These are phyloP conservation scores for Pungitius pungitius DNA, from an alignment of 2,113 vertebrate species.

Conservation along the genomic window DNA sequence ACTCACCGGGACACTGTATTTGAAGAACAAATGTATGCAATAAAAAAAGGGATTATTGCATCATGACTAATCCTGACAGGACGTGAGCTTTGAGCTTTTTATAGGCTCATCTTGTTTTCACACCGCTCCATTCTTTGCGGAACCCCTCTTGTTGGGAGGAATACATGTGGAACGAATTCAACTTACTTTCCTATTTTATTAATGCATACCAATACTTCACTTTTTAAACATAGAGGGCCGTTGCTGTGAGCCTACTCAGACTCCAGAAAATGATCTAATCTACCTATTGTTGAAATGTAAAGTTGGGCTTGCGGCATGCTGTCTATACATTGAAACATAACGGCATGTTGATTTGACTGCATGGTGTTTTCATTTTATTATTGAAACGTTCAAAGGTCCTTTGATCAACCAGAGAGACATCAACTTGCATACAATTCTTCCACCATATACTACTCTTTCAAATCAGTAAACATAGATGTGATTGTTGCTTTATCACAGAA, in stretches of 20 bases:
- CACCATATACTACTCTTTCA: background rate
- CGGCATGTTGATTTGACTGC: conserved; percentile 21
- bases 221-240: background rate
- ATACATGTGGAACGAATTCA: too few species aligned
- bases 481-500: background rate
- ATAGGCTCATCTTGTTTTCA: background rate
- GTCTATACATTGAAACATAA: conserved; percentile 21
- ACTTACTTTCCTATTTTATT: background rate
- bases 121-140: too few species aligned
- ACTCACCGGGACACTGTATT: background rate
- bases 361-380: conserved; percentile 22
- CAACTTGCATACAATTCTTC: background rate
- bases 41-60: background rate
- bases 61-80: background rate
- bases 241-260: conserved; percentile 5
- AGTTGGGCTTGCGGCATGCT: conserved; percentile 9
- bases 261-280: conserved; percentile 1
- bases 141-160: background rate
- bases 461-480: background rate
- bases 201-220: background rate
- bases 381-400: conserved; percentile 16
- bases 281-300: conserved; percentile 1
- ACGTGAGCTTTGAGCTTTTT: background rate
- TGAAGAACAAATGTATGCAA: background rate
- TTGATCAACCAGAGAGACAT: conserved; percentile 1